Evolutionary conservation across 2,113 vertebrate genomes (phyloP), one percentile per base, ranked within the genome.

Genomic region (Aix galericulata): DNA sequence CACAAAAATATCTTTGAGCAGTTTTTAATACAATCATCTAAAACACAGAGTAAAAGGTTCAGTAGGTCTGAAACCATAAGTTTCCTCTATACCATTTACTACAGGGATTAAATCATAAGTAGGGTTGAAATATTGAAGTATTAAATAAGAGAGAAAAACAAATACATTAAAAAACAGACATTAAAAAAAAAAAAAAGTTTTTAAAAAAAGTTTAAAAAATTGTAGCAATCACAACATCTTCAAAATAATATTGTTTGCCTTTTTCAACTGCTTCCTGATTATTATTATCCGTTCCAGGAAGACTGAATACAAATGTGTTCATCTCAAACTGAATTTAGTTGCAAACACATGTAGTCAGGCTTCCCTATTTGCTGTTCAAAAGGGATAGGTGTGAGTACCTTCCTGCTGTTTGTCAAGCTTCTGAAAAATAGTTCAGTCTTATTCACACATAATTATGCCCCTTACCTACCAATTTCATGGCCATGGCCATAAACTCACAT

Each of bases 401-500:
- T 60, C 17, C 11, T 23, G 52, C 12, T 69, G 13, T 40, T 13
- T 29, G 67, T 74, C 17, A 44, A 82, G 8, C 14, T 74, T 44
- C 52, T 88, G 62, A 50, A 68, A 14, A 16, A 14, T 84, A 34
- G 17, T 50, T 67, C 23, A 42, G 21, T 32, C 18, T 63, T 85
- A 11, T 44, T 82, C 42, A 59, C 7, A 40, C 4, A 1, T 48
- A 4, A 17, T 38, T 15, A 38, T 48, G 2, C 6, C 1, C 1
- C 12, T 67, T 86, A 18, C 0, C 38, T 34, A 73, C 36, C 25
- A 60, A 16, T 38, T 17, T 58, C 32, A 48, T 42, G 36, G 12
- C 34, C 34, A 50, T 0, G 0, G 25, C n/a, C 12, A 29, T 81
- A 31, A 22, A 74, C 16, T 89, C 7, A 3, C 42, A 81, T 48